A percentile compares a stretch with the other conserved stretches of the same genome.
Evolutionary conservation across 2,797 vertebrate species (phyloP).

Genomic region (Acrossocheilus wenchowensis): DNA sequence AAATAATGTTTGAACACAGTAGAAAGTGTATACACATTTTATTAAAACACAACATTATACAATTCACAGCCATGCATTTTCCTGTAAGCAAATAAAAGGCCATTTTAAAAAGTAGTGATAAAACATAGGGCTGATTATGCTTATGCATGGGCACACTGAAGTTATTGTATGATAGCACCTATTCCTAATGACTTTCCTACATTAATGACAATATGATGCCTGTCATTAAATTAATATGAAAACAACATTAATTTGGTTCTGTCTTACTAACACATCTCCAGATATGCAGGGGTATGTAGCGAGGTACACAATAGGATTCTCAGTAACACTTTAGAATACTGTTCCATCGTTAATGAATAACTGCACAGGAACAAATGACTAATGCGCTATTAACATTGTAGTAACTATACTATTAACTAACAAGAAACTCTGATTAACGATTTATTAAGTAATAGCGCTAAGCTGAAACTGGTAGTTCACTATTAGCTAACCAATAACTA

Average conservation of each 20-base stretch:
- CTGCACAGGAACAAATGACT: too few relatives aligned
- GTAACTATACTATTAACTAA: too few relatives aligned
- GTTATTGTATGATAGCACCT: neutral
- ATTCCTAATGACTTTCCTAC: neutral
- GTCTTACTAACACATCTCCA: neutral
- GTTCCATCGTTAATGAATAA: too few relatives aligned
- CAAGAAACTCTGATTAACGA: too few relatives aligned
- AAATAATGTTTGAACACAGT: neutral
- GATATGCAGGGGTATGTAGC: neutral
- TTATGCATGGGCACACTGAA: neutral
- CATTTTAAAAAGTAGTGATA: neutral
- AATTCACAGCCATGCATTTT: neutral
- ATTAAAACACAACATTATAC: neutral
- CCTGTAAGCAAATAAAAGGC: neutral
- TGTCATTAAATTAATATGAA: neutral
- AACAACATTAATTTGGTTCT: neutral
- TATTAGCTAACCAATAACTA: too few relatives aligned
- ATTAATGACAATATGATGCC: neutral
- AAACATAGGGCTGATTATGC: neutral
- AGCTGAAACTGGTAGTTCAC: too few relatives aligned
- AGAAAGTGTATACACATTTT: neutral
- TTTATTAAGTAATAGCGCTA: too few relatives aligned
- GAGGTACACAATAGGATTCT: neutral
- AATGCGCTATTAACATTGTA: too few relatives aligned
- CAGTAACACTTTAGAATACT: too few relatives aligned